Conservation (phyloP, 2,888 invertebrate species). For the Disparrhopalites patrizii region DNA sequence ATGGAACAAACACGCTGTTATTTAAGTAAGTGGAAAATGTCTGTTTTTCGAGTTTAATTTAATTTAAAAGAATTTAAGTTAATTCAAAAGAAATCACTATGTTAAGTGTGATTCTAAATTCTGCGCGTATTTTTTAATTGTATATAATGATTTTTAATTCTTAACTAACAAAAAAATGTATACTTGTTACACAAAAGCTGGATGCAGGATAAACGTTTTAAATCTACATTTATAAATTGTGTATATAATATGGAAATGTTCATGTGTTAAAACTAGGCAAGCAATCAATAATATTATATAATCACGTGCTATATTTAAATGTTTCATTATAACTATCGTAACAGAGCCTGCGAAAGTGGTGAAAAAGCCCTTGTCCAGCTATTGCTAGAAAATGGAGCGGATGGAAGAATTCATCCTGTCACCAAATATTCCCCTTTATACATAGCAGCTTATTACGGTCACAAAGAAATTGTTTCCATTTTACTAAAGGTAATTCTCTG, state of each 20-base stretch:
- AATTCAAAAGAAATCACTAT: background rate
- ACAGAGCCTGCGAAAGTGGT: constrained; percentile 73
- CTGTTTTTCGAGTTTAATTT: background rate
- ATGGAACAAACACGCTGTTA: constrained; percentile 79
- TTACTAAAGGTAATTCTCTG: constrained; percentile 59
- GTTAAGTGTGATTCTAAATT: background rate
- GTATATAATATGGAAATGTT: too few relatives aligned
- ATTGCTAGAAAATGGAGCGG: constrained; percentile 76
- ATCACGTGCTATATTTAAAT: too few relatives aligned
- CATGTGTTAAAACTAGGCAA: too few relatives aligned
- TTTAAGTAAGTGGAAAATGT: constrained; percentile 64
- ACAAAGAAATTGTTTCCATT: constrained; percentile 68
- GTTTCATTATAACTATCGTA: background rate
- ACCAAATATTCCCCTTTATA: constrained; percentile 91
- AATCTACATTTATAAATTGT: too few relatives aligned
- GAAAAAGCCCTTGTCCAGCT: constrained; percentile 70
- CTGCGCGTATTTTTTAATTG: too few relatives aligned
- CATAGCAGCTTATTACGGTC: constrained; percentile 82
- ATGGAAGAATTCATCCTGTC: constrained; percentile 82
- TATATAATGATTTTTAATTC: too few relatives aligned
- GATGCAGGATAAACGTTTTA: too few relatives aligned
- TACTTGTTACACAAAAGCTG: too few relatives aligned
- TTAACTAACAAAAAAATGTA: too few relatives aligned
- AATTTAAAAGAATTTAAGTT: background rate
- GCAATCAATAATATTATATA: too few relatives aligned